phyloP scores from a whole-genome alignment of 2,113 vertebrate genomes.

The Vombatus ursinus region DNA sequence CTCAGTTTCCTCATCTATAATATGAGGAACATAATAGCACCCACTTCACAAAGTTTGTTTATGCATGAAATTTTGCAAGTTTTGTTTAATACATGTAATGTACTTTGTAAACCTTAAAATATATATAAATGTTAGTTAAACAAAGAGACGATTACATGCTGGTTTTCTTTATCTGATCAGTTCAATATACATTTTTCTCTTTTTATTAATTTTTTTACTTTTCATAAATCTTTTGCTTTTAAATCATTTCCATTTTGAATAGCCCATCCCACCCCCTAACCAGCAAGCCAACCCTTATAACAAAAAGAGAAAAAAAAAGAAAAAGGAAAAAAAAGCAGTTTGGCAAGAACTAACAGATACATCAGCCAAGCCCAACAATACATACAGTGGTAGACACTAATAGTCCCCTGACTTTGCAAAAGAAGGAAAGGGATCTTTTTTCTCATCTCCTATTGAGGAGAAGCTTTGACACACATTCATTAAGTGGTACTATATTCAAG shows the following conservation, averaged over 20 bases:
- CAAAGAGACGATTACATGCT: not conserved
- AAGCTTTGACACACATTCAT: not conserved
- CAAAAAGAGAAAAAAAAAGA: not conserved
- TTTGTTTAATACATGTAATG: not conserved
- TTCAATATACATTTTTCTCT: not conserved
- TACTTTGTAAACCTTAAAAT: not conserved
- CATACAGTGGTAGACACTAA: not conserved
- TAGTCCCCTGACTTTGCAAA: not conserved
- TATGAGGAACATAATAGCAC: not conserved
- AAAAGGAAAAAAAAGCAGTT: not conserved
- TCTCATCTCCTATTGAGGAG: not conserved
- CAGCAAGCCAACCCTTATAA: not conserved
- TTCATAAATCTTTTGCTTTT: not conserved
- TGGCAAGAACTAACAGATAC: not conserved
- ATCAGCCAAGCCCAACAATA: not conserved
- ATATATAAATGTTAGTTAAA: not conserved
- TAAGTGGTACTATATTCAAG: not conserved
- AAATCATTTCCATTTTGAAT: not conserved
- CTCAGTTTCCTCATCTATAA: not conserved
- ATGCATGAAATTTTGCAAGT: not conserved
- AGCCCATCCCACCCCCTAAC: not conserved
- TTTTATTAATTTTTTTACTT: not conserved
- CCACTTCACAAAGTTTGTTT: not conserved
- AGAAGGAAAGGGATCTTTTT: not conserved
- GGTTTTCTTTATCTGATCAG: not conserved